Percentiles rank a stretch among this genome's conserved stretches.
Evolutionary conservation across 2,797 vertebrate species (phyloP).

Genomic region (Menidia menidia): DNA sequence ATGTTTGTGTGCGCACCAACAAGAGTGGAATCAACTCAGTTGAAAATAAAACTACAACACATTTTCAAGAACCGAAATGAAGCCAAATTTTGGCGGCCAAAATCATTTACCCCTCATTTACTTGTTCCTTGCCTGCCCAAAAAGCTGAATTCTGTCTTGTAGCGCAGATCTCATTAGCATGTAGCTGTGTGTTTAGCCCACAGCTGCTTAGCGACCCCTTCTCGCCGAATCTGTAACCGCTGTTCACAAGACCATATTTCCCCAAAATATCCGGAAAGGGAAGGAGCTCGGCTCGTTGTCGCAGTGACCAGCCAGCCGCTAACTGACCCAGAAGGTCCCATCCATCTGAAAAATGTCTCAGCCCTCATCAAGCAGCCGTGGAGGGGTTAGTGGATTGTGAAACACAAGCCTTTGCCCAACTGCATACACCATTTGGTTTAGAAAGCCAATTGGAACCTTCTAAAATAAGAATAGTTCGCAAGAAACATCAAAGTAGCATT

Average conservation of each 20-base stretch:
- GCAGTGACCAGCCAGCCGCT: slow-evolving; percentile 25
- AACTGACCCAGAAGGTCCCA: slow-evolving; percentile 64
- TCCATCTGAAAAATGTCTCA: slow-evolving; percentile 61
- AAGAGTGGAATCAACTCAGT: background rate
- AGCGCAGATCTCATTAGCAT: slow-evolving; percentile 18
- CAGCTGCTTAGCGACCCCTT: slow-evolving; percentile 26
- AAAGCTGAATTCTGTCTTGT: slow-evolving; percentile 2
- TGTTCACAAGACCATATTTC: slow-evolving; percentile 51
- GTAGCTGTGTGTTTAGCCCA: slow-evolving; percentile 19
- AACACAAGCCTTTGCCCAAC: slow-evolving; percentile 20
- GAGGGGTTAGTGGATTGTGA: slow-evolving; percentile 56
- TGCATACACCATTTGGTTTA: background rate
- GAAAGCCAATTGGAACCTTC: slow-evolving; percentile 25
- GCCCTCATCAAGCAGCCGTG: slow-evolving; percentile 45
- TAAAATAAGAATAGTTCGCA: background rate
- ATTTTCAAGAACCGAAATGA: background rate
- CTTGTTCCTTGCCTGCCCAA: background rate
- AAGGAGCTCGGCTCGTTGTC: background rate
- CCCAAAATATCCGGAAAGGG: slow-evolving; percentile 50
- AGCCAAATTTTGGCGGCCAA: background rate
- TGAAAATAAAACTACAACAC: background rate
- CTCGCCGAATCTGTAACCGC: slow-evolving; percentile 54
- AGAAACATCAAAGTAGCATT: background rate
- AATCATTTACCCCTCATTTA: background rate
- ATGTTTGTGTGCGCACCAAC: background rate